A percentile compares a stretch with the other conserved stretches of the same genome.
These are phyloP conservation scores for Drosophila rubida DNA, from an alignment of 2,888 invertebrate species.

Conservation along the genomic window DNA sequence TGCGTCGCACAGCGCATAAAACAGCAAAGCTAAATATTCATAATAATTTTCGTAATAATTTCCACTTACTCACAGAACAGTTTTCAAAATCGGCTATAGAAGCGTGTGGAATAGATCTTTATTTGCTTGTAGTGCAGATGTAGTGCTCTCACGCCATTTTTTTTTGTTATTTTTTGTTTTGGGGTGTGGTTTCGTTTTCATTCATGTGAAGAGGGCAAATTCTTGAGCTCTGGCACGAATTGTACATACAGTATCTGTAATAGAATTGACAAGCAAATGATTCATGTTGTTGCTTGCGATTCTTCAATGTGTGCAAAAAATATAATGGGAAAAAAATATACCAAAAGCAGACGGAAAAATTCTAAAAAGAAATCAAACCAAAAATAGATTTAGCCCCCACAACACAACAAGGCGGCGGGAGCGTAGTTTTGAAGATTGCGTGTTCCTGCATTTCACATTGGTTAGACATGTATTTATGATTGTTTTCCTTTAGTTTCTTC, in stretches of 20 bases:
- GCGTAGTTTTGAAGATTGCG: neutral
- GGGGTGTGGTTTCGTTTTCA: slow-evolving; percentile 58
- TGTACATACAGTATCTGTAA: slow-evolving; percentile 4
- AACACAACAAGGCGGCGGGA: neutral
- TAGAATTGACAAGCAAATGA: slow-evolving; percentile 41
- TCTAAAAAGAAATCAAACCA: slow-evolving; percentile 34
- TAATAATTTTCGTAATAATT: slow-evolving; percentile 38
- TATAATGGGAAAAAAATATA: slow-evolving; percentile 4
- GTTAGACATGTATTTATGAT: neutral
- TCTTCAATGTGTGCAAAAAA: slow-evolving; percentile 3
- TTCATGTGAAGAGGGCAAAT: slow-evolving; percentile 39
- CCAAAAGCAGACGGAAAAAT: slow-evolving; percentile 41
- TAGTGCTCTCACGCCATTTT: slow-evolving; percentile 8
- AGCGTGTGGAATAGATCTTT: neutral
- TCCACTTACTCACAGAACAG: slow-evolving; percentile 38
- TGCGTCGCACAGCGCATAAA: slow-evolving; percentile 2
- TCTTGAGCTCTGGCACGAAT: slow-evolving; percentile 5
- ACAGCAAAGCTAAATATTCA: slow-evolving; percentile 11
- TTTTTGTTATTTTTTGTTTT: slow-evolving; percentile 6
- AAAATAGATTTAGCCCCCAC: slow-evolving; percentile 34
- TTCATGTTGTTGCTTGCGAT: slow-evolving; percentile 31
- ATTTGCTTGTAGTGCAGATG: neutral
- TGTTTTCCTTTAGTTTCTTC: neutral
- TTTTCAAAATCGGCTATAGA: slow-evolving; percentile 28
- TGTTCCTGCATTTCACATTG: neutral